Evolutionary conservation across 2,113 vertebrate genomes (phyloP), one percentile per base, ranked within the genome.

Genomic region (Seriola quinqueradiata): DNA sequence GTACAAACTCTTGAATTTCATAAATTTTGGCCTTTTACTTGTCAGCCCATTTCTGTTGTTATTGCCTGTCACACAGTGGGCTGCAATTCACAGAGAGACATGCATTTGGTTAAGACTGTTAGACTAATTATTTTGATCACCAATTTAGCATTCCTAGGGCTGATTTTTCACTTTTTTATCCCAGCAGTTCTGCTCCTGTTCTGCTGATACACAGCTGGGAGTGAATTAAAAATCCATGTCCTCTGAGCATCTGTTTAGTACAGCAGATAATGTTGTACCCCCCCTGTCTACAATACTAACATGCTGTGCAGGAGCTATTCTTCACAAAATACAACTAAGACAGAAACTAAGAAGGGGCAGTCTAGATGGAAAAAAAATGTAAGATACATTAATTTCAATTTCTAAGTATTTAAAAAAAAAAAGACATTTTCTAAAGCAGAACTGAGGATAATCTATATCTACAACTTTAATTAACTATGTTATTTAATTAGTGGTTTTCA

Each of bases 161-260:
- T 63, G 28, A 46, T 86, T 44, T 60, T 72, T 71, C 7, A 3
- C 32, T 46, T 63, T 74, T 69, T 74, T 81, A 88, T 81, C 83
- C 78, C 81, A 82, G 81, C 63, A 79, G 82, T 81, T 71, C 61
- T 81, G 52, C 69, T 70, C 23, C 75, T 77, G 87, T 75, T 82
- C 77, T 78, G 74, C 54, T 85, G 79, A 87, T 76, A 85, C 88
- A 83, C 90, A 87, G 88, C 86, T 87, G 86, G 82, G 65, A 83
- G 67, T 83, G 69, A 88, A 88, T 90, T 87, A 85, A 85, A 72
- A 88, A 81, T 88, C 81, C 74, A 88, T 82, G 79, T 87, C 79
- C 75, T 84, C 73, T 58, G 70, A 77, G 71, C 81, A 83, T 88
- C 82, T 85, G 76, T 77, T 86, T 87, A 78, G 77, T 75, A 78